Conservation (phyloP, 2,797 vertebrate species). For the Argya squamiceps region DNA sequence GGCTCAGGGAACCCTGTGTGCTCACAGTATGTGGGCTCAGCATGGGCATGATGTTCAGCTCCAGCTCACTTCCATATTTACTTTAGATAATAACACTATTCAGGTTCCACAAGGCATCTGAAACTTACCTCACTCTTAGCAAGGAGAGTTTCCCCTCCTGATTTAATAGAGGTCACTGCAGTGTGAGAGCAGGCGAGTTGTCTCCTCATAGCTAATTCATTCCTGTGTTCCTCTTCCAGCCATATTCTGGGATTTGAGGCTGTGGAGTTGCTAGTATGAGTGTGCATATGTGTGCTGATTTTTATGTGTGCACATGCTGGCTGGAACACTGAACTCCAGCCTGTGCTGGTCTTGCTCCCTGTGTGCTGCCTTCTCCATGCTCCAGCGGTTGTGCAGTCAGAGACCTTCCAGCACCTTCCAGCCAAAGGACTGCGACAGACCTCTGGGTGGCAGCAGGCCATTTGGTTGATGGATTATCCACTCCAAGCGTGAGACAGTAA, state of each 20-base stretch:
- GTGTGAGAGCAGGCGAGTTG: background rate
- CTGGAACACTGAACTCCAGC: background rate
- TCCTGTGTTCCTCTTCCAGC: background rate
- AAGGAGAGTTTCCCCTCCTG: background rate
- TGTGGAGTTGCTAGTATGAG: background rate
- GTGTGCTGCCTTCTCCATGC: background rate
- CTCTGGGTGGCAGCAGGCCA: conserved; percentile 3
- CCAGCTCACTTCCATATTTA: background rate
- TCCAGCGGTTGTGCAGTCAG: accelerated
- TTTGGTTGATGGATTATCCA: conserved; percentile 32
- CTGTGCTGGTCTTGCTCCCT: background rate
- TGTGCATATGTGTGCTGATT: background rate
- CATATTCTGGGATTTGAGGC: background rate
- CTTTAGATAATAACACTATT: background rate
- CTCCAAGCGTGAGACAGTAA: conserved; percentile 1
- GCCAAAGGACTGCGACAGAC: background rate
- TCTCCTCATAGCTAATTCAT: background rate
- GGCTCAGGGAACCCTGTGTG: background rate
- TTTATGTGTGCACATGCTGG: background rate
- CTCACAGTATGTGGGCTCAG: background rate
- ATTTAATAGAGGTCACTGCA: background rate
- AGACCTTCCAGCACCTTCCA: background rate
- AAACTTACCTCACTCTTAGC: background rate
- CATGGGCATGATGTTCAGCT: background rate
- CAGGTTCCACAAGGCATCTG: background rate